Conservation (phyloP, 2,888 invertebrate genomes). For the Brachylomia viminalis region DNA sequence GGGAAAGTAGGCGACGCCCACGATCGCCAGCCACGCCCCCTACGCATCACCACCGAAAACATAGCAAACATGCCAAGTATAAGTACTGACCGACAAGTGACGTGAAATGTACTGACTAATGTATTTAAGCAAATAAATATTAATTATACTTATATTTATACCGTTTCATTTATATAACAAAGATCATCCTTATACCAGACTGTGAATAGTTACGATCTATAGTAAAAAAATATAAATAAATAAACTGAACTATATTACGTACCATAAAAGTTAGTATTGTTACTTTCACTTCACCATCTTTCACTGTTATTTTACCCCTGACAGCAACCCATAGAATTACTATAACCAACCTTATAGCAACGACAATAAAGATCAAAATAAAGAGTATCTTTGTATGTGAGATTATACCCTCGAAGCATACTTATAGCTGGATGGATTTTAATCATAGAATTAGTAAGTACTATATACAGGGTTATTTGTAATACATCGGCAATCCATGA, state of each 20-base stretch:
- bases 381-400: too few species aligned
- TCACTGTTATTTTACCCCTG: not conserved
- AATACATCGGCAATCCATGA: too few species aligned
- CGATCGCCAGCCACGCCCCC: conserved; percentile 86
- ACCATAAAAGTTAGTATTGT: too few species aligned
- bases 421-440: not conserved
- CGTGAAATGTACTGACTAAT: conserved; percentile 24
- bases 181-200: not conserved
- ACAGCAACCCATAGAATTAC: not conserved
- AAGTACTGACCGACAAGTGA: conserved; percentile 77
- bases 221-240: too few species aligned
- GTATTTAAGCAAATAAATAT: conserved; percentile 62
- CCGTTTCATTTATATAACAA: conserved; percentile 3
- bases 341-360: not conserved
- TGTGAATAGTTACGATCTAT: not conserved
- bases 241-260: not conserved
- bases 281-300: too few species aligned
- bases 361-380: too few species aligned
- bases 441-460: too few species aligned
- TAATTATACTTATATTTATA: conserved; percentile 43
- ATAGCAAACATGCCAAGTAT: conserved; percentile 86
- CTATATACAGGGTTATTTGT: too few species aligned
- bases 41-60: conserved; percentile 83
- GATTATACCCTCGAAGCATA: not conserved
- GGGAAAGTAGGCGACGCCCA: conserved; percentile 77